Evolutionary conservation across 2,888 invertebrate genomes (phyloP).

Genomic region (Leptura quadrifasciata): DNA sequence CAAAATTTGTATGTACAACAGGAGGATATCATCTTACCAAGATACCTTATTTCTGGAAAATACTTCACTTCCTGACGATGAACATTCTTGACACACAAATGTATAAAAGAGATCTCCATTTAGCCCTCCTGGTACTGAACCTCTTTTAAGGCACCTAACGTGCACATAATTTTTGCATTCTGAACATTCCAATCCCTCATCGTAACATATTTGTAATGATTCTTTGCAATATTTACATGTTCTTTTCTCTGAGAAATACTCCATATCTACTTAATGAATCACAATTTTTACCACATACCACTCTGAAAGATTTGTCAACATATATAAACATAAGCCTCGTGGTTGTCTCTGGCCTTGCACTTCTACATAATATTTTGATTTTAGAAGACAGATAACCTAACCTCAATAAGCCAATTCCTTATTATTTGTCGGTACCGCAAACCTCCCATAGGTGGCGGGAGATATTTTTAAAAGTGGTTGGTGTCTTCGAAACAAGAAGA

Average conservation of each 20-base stretch:
- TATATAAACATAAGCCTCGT: too few species aligned
- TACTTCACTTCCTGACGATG: constrained; percentile 76
- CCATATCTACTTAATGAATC: constrained; percentile 43
- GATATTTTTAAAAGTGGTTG: too few species aligned
- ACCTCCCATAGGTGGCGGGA: too few species aligned
- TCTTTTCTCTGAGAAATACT: constrained; percentile 50
- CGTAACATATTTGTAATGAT: constrained; percentile 75
- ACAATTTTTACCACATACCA: background rate
- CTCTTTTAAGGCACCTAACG: constrained; percentile 79
- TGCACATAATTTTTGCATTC: constrained; percentile 80
- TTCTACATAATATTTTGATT: background rate
- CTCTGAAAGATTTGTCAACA: too few species aligned
- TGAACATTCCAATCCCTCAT: constrained; percentile 79
- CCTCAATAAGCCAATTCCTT: background rate
- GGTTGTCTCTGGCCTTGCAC: too few species aligned
- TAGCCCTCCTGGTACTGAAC: constrained; percentile 83
- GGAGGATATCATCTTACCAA: constrained; percentile 76
- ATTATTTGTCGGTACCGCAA: too few species aligned
- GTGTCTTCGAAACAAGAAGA: too few species aligned
- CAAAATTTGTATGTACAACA: background rate
- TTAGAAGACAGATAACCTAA: background rate
- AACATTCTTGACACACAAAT: constrained; percentile 82
- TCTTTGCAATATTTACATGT: constrained; percentile 79
- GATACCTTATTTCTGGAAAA: constrained; percentile 81
- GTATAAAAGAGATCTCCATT: constrained; percentile 86